phyloP scores from a whole-genome alignment of 2,888 invertebrate species.

The Tetropium fuscum region DNA sequence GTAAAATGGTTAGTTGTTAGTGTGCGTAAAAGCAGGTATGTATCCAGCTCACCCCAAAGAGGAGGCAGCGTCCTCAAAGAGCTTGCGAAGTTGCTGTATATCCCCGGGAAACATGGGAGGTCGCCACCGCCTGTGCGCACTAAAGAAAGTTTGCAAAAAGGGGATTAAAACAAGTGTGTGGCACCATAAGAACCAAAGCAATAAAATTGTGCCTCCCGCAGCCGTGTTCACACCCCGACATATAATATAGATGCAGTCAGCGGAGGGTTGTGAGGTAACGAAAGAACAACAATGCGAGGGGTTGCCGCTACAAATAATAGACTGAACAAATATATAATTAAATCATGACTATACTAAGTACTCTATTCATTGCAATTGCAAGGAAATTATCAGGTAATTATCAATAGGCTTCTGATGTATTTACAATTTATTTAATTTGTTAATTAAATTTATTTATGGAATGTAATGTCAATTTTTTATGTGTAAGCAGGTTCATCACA shows the following conservation, averaged over 20 bases:
- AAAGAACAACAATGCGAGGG: background rate
- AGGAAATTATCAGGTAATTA: too few relatives aligned
- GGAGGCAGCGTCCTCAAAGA: slow-evolving; percentile 80
- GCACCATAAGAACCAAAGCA: slow-evolving; percentile 16
- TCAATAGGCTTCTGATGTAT: too few relatives aligned
- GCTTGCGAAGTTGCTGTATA: slow-evolving; percentile 81
- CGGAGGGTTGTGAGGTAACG: background rate
- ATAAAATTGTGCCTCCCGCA: slow-evolving; percentile 5
- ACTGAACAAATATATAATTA: slow-evolving; percentile 6
- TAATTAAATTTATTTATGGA: too few relatives aligned
- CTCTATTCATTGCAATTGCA: too few relatives aligned
- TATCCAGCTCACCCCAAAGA: slow-evolving; percentile 52
- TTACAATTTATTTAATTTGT: too few relatives aligned
- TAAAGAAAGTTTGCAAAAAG: slow-evolving; percentile 59
- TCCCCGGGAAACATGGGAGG: slow-evolving; percentile 84
- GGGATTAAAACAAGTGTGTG: slow-evolving; percentile 30
- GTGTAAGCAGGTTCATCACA: too few relatives aligned
- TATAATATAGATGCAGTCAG: slow-evolving; percentile 1
- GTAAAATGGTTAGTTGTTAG: slow-evolving; percentile 13
- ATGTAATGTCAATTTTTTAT: too few relatives aligned
- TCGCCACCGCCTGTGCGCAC: slow-evolving; percentile 86
- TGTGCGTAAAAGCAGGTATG: slow-evolving; percentile 20
- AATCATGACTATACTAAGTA: too few relatives aligned
- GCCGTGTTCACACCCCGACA: background rate
- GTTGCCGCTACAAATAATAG: slow-evolving; percentile 3